Conservation (phyloP, 2,113 vertebrate species). For the Emydura subglobosa region DNA sequence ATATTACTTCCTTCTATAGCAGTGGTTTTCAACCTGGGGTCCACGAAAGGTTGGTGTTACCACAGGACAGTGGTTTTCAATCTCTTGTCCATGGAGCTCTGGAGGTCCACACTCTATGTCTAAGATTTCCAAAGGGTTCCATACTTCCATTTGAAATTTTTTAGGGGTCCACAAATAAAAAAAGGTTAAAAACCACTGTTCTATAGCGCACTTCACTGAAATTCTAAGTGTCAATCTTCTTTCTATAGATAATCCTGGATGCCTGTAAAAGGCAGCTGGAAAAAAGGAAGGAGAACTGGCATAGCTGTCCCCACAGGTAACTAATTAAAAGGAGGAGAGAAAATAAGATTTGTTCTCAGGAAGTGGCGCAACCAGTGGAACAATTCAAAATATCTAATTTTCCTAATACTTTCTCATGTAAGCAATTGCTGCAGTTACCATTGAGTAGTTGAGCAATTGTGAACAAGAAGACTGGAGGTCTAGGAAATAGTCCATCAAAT, state of each 20-base stretch:
- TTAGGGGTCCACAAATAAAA: not conserved
- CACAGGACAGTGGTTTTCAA: not conserved
- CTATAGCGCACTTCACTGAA: not conserved
- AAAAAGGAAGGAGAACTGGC: not conserved
- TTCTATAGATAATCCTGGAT: not conserved
- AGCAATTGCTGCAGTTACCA: not conserved
- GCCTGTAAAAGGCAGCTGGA: not conserved
- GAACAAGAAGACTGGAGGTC: not conserved
- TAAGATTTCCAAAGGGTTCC: not conserved
- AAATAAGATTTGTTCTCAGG: not conserved
- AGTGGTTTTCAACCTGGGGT: not conserved
- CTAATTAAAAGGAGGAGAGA: not conserved
- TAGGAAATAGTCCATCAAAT: not conserved
- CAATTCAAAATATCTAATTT: not conserved
- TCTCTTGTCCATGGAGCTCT: not conserved
- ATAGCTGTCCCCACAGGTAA: not conserved
- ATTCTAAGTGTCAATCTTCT: not conserved
- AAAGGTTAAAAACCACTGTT: not conserved
- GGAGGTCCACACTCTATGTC: not conserved
- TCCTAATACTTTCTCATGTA: not conserved
- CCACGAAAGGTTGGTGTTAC: not conserved
- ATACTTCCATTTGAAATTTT: not conserved
- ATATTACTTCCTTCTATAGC: not conserved
- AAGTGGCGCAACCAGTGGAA: not conserved
- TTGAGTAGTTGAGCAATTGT: not conserved